phyloP scores from a whole-genome alignment of 1,140 invertebrate species.

The Musca vetustissima region DNA sequence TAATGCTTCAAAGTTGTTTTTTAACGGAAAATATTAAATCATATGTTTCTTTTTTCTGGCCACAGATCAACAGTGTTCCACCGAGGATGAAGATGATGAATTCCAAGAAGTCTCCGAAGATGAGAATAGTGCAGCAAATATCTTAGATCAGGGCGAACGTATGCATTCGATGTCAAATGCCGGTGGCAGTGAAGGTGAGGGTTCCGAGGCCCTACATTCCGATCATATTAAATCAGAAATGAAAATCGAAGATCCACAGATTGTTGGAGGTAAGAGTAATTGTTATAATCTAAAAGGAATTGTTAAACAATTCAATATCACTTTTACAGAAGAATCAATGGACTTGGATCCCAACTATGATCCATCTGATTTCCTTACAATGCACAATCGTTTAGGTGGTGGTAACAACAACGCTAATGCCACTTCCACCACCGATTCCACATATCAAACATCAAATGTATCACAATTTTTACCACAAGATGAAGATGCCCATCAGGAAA shows the following conservation, averaged over 20 bases:
- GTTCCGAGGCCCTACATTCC: constrained; percentile 42
- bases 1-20: too few relatives aligned
- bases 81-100: constrained; percentile 73
- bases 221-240: constrained; percentile 49
- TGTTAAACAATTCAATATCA: background rate
- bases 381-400: constrained; percentile 40
- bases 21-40: background rate
- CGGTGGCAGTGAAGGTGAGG: constrained; percentile 19
- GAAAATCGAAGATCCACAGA: constrained; percentile 42
- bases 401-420: constrained; percentile 24
- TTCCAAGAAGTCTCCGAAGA: constrained; percentile 67
- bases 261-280: constrained; percentile 32
- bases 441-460: constrained; percentile 3
- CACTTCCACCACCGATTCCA: background rate
- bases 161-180: constrained; percentile 34
- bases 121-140: constrained; percentile 58
- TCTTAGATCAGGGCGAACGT: constrained; percentile 57
- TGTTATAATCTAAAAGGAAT: background rate
- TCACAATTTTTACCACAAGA: constrained; percentile 14
- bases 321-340: constrained; percentile 70
- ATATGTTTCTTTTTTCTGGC: background rate
- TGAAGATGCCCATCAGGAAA: constrained; percentile 9
- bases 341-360: constrained; percentile 85
- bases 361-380: constrained; percentile 76
- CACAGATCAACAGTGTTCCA: constrained; percentile 72